Evolutionary conservation across 2,797 vertebrate species (phyloP), one percentile per base, ranked within the genome.

Genomic region (Myotis daubentonii): DNA sequence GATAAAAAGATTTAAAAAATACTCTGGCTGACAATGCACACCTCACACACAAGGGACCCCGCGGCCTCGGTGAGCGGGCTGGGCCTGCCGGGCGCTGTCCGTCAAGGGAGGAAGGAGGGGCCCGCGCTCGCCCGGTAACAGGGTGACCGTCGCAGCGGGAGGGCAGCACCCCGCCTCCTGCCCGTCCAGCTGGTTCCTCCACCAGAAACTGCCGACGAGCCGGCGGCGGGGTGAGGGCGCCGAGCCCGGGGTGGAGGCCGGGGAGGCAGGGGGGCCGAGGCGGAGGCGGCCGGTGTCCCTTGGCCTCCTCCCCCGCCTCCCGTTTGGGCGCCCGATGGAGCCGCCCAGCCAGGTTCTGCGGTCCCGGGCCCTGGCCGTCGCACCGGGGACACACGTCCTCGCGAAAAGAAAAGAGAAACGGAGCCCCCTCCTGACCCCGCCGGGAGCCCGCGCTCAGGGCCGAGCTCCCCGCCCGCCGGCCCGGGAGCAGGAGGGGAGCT

Each of bases 321-420:
- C 60, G 22, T 57, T 57, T 78, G 91, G 84, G 55, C 49, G 87
- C 75, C 78, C 65, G 95, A 57, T 6, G 60, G 66, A 68, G 92
- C 41, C 68, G 47, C 60, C 75, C 57, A 2, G 93, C 68, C 20
- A 49, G 72, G 72, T 5, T 10, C 5, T 17, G 38, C 92, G 96
- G 95, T 91, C 86, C 92, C 66, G 83, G 17, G 96, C 95, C 82
- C 71, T 41, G 25, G 95, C 96, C 95, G 60, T 57, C 76, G 97
- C 89, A 92, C 96, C 97, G 83, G 96, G 65, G 97, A 98, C 96
- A 97, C 90, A 93, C 96, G 97, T 98, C 97, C 98, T 98, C 97
- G 91, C 95, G 96, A 94, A 97, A 97, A 97, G 98, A 97, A 98
- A 98, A 97, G 97, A 94, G 96, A 97, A 96, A 91, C 89, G 95